These are phyloP conservation scores for Pithys albifrons DNA, from an alignment of 2,113 vertebrate genomes.

Conservation along the genomic window DNA sequence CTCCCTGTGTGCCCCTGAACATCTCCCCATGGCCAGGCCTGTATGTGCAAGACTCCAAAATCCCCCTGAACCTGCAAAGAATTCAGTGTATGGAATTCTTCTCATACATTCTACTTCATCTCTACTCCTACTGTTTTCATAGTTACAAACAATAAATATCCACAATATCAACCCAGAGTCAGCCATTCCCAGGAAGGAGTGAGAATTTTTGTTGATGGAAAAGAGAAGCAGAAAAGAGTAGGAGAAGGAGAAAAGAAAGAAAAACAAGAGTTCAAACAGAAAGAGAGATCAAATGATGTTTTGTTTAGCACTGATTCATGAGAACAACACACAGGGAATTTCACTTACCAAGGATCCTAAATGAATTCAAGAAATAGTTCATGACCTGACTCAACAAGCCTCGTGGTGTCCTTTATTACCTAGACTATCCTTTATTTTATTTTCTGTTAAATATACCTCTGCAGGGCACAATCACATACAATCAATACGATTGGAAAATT, in stretches of 20 bases:
- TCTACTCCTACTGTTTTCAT: not conserved
- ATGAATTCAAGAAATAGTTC: slow-evolving; percentile 54
- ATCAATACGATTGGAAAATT: slow-evolving; percentile 88
- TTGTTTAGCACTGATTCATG: slow-evolving; percentile 5
- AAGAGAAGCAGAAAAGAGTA: not conserved
- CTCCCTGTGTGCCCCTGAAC: not conserved
- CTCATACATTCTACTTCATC: not conserved
- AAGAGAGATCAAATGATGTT: not conserved
- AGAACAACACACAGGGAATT: slow-evolving; percentile 39
- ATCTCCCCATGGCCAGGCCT: not conserved
- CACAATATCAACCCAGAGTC: slow-evolving; percentile 15
- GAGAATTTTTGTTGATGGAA: not conserved
- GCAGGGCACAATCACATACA: slow-evolving; percentile 86
- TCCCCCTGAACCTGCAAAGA: not conserved
- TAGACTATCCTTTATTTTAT: slow-evolving; percentile 63
- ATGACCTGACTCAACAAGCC: slow-evolving; percentile 67
- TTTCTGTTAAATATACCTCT: slow-evolving; percentile 83
- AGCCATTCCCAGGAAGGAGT: not conserved
- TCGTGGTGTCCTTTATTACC: slow-evolving; percentile 74
- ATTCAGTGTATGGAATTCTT: slow-evolving; percentile 46
- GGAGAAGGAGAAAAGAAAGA: not conserved
- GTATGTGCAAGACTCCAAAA: not conserved
- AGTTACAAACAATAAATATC: slow-evolving; percentile 7
- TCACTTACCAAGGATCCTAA: slow-evolving; percentile 38
- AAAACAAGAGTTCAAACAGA: not conserved